Base-by-base conservation (phyloP, 1,140 invertebrate species). In the Trachymyrmex septentrionalis region DNA sequence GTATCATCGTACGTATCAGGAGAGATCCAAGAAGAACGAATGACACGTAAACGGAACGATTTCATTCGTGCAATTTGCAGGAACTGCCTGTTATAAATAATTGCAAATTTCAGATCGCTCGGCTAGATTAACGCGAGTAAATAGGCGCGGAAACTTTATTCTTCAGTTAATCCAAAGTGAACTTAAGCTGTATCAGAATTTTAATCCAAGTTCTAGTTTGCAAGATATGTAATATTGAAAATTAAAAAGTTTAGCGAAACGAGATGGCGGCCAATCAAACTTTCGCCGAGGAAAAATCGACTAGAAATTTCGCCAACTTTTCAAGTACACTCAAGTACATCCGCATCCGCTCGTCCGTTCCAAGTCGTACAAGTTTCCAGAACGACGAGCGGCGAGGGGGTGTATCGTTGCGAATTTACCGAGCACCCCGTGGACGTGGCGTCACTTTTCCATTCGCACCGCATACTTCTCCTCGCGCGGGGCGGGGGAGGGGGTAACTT, bases 281-380 rank as follows among this genome's bases (percentile, higher is more conserved):
- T 84, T 84, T 75, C 80, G 21, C 44, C 69, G 55, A 12, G 80
- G 80, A 75, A 84, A 84, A 84, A 75, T 84, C 69, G 55, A 84
- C 80, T 73, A 69, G 80, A 84, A 73, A 84, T 84, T 84, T 84
- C 69, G 57, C 80, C 80, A 84, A 84, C 55, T 84, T 84, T 84
- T 84, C 80, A 75, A 73, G 55, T 75, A 73, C 55, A 84, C 27
- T 75, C 69, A 24, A 24, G 80, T 73, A 48, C 19, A 63, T 55
- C 34, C 77, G 50, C 55, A 38, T 73, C n/a, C 53, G 53, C 48
- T 21, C 44, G 10, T 14, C 48, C 77, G 63, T n/a, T 19, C 55
- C 24, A 59, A 73, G 30, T 71, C 80, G 80, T 63, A 75, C 24
- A 84, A 84, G 80, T 84, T 84, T 84, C 55, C 57, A 27, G 30